Evolutionary conservation across 1,140 invertebrate species (phyloP), one percentile per base, ranked within the genome.

Genomic region (Drosophila rhopaloa): DNA sequence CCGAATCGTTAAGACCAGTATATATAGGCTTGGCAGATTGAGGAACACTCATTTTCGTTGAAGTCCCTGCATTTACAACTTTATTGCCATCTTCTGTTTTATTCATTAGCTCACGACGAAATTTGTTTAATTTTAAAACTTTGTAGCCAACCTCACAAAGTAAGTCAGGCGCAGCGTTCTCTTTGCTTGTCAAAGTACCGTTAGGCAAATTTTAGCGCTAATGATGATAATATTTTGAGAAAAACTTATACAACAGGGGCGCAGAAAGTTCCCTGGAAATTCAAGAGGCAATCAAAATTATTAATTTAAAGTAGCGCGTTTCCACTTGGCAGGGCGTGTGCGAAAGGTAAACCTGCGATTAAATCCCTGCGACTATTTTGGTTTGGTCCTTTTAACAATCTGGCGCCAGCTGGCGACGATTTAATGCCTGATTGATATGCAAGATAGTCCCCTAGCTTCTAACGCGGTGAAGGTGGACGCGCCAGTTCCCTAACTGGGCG

Each of bases 401-500:
- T 81, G 70, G 70, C 62, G 66, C 46, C 66, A 79, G 48, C 50
- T 75, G 70, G 41, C 58, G 62, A 24, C 48, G 61, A 32, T 72
- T 85, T 81, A 63, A 70, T 51, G 79, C 58, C 58, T 65, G 74
- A 86, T 86, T 86, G 81, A 85, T 85, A 84, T 84, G 81, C 68
- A 77, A 72, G 75, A 75, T 70, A 75, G 62, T 80, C 73, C 19
- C 43, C 8, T 11, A 16, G 13, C 37, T 29, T 35, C 11, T 9
- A 14, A 13, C 29, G 8, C 13, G 9, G 3, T 14, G 5, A 14
- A 8, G 27, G 48, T 29, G 27, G 48, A 27, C 14, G 14, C 27
- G 7, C 0, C 10, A 11, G 32, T 13, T 29, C 11, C 8, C 5
- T n/a, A 14, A 46, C 2, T n/a, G 29, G 19, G 19, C 16, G 19